phyloP scores from a whole-genome alignment of 1,140 invertebrate species.

The Drosophila fuyamai region DNA sequence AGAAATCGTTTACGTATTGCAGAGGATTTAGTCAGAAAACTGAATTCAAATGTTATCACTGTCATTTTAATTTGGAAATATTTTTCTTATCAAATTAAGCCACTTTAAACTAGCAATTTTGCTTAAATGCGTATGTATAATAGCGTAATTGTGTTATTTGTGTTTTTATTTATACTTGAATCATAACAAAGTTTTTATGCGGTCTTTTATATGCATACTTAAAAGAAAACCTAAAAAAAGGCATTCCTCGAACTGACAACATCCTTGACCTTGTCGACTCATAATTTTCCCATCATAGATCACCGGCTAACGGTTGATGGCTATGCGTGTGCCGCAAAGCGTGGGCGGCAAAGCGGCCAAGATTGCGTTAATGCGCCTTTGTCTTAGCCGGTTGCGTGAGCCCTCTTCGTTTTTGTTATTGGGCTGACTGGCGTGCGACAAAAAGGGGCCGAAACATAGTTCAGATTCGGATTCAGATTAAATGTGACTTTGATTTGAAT shows the following conservation, averaged over 20 bases:
- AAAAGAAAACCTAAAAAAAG: background rate
- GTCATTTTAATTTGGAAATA: no score
- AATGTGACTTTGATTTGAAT: conserved; percentile 68
- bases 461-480: conserved; percentile 51
- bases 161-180: no score
- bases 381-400: conserved; percentile 61
- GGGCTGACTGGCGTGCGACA: conserved; percentile 59
- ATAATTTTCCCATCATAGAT: conserved; percentile 64
- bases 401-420: conserved; percentile 21
- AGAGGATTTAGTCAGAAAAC: no score
- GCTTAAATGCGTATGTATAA: no score
- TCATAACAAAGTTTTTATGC: no score
- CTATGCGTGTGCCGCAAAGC: conserved; percentile 51
- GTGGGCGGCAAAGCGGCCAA: conserved; percentile 48
- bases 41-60: no score
- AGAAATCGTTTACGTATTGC: no score
- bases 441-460: conserved; percentile 13
- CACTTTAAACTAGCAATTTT: no score
- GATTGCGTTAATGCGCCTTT: conserved; percentile 72
- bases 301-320: conserved; percentile 47
- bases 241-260: background rate
- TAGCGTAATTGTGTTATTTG: no score
- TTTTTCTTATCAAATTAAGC: no score
- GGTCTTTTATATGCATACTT: no score
- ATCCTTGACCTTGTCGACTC: conserved; percentile 70